These are phyloP conservation scores for Calyptomena viridis DNA, from an alignment of 2,113 vertebrate genomes.

Conservation along the genomic window DNA sequence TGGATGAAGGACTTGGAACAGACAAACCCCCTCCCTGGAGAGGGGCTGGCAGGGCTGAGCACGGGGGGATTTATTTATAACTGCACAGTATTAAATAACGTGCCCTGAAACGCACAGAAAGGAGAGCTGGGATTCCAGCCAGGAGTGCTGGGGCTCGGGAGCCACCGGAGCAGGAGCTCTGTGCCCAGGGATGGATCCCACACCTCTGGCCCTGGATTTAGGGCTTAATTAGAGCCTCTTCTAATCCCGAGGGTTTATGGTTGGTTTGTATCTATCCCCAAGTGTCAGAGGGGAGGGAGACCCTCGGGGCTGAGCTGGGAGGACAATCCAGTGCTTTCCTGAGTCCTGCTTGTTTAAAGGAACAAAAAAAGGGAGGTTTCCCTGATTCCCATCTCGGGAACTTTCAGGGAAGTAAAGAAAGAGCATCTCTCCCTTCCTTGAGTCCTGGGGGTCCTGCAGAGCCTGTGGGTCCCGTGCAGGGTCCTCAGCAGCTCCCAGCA, in stretches of 20 bases:
- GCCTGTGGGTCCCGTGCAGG: not conserved
- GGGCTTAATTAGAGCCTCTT: not conserved
- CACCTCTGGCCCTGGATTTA: not conserved
- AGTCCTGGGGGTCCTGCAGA: not conserved
- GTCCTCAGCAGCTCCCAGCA: not conserved
- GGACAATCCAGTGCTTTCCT: not conserved
- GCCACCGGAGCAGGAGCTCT: rapidly evolving
- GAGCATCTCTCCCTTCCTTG: not conserved
- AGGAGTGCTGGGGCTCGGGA: rapidly evolving
- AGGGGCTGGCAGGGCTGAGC: not conserved
- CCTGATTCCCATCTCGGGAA: not conserved
- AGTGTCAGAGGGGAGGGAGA: not conserved
- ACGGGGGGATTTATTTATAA: not conserved
- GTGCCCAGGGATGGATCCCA: rapidly evolving
- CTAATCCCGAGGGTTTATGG: rapidly evolving
- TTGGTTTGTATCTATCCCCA: not conserved
- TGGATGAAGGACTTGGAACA: not conserved
- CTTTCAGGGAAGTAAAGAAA: not conserved
- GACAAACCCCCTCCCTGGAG: not conserved
- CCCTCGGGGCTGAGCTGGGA: not conserved
- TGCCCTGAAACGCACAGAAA: not conserved
- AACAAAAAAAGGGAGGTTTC: rapidly evolving
- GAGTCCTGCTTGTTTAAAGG: not conserved
- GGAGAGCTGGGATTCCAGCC: not conserved
- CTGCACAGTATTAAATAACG: not conserved